Evolutionary conservation across 2,797 vertebrate genomes (phyloP), one percentile per base, ranked within the genome.

Genomic region (Discoglossus pictus): DNA sequence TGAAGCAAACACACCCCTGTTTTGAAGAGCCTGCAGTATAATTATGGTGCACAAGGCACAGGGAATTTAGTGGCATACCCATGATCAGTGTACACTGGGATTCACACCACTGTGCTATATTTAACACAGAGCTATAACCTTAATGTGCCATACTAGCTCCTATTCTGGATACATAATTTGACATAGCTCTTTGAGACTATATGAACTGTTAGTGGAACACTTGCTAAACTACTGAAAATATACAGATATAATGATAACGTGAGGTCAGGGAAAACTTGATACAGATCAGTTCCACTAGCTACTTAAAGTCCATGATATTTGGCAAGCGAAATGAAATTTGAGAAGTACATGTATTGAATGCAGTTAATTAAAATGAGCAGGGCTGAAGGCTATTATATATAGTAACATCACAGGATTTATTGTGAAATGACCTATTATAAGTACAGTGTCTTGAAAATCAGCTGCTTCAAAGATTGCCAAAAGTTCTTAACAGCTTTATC

Each of bases 281-380:
- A 61, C 27, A 35, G 25, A 43, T 68, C 46, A 23, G 46, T 52
- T 68, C n/a, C 16, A 42, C 12, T 25, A 18, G 25, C 39, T 53
- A 34, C 11, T 61, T 38, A 12, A 39, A 24, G 10, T 48, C 21
- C 25, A 40, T n/a, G 23, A 42, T 18, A 40, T 38, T 47, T 58
- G 54, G 17, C 56, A 61, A 53, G 56, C 8, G 27, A 51, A n/a
- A 31, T 34, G 56, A 68, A 61, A 68, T 17, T 12, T 15, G 27
- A 68, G 39, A 7, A 54, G 24, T 56, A 18, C 18, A 35, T 44
- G 15, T 18, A 25, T 44, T 51, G 46, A 35, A 21, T 44, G 18
- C 21, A 43, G 39, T 44, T 60, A 36, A 51, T 59, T 52, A 43
- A 34, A 43, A 16, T 7, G 18, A n/a, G 27, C 18, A 16, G 8